phyloP scores from a whole-genome alignment of 1,140 invertebrate genomes.

The Telenomus remus region DNA sequence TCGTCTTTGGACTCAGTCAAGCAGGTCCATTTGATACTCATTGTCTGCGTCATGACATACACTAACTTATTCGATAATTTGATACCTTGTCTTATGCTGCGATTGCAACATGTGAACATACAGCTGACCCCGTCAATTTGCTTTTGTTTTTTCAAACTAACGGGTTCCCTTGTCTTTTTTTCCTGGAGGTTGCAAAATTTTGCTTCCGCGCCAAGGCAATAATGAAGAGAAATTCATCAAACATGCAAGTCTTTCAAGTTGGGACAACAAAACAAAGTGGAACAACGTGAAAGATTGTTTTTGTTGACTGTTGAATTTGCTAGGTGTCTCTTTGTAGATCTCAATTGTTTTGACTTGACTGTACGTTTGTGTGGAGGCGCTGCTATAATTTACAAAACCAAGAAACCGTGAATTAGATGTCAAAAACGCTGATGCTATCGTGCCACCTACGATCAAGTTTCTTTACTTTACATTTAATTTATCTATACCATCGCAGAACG shows the following conservation, averaged over 20 bases:
- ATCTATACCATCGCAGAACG: slow-evolving; percentile 19
- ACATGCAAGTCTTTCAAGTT: no score
- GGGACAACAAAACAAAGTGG: no score
- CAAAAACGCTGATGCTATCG: slow-evolving; percentile 34
- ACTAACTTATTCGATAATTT: slow-evolving; percentile 32
- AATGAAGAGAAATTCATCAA: no score
- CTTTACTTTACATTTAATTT: slow-evolving; percentile 49
- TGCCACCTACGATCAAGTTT: slow-evolving; percentile 30
- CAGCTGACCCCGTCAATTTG: slow-evolving; percentile 6
- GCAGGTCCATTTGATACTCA: slow-evolving; percentile 25
- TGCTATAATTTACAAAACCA: slow-evolving; percentile 44
- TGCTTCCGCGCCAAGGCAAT: not conserved
- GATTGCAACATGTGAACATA: slow-evolving; percentile 18
- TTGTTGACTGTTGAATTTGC: no score
- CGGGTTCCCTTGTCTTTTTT: slow-evolving; percentile 2
- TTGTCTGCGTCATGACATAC: slow-evolving; percentile 24
- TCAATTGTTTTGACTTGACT: slow-evolving; percentile 24
- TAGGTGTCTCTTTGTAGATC: no score
- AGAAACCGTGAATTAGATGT: slow-evolving; percentile 41
- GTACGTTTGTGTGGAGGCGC: slow-evolving; percentile 29
- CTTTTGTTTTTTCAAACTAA: slow-evolving; percentile 20
- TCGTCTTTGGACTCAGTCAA: slow-evolving; percentile 37
- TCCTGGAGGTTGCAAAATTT: slow-evolving; percentile 10
- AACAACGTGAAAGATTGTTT: no score
- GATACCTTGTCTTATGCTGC: slow-evolving; percentile 13